A percentile compares a stretch with the other conserved stretches of the same genome.
Conservation (phyloP, 2,888 invertebrate genomes). For the Volucella bombylans region DNA sequence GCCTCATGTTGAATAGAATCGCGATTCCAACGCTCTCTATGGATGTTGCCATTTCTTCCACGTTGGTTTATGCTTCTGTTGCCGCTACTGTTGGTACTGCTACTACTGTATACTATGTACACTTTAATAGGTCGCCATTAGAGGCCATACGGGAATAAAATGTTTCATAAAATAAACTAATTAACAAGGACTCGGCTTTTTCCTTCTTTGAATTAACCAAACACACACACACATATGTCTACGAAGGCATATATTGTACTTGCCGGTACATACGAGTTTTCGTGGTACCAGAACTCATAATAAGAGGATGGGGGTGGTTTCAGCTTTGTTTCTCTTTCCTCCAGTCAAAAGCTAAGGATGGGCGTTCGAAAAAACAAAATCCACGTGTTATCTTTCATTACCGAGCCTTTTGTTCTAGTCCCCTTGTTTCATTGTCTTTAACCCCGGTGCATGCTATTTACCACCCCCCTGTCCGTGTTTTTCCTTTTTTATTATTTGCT, state of each 20-base stretch:
- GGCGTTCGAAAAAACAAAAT: slow-evolving; percentile 23
- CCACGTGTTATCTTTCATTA: slow-evolving; percentile 73
- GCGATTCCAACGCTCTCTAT: slow-evolving; percentile 56
- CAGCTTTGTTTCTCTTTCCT: slow-evolving; percentile 18
- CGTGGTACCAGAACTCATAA: slow-evolving; percentile 43
- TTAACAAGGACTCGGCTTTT: slow-evolving; percentile 68
- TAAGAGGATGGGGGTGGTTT: slow-evolving; percentile 23
- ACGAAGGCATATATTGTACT: slow-evolving; percentile 7
- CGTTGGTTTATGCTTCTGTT: slow-evolving; percentile 8
- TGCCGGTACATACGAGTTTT: slow-evolving; percentile 1
- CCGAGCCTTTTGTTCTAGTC: slow-evolving; percentile 68
- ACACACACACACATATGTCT: slow-evolving; percentile 33
- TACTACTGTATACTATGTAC: slow-evolving; percentile 60
- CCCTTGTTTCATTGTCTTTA: not conserved
- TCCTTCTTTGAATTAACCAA: slow-evolving; percentile 67
- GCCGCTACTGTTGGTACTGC: slow-evolving; percentile 10
- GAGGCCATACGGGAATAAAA: slow-evolving; percentile 74
- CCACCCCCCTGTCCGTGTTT: slow-evolving; percentile 7
- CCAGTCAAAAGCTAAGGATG: slow-evolving; percentile 36
- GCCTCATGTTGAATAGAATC: slow-evolving; percentile 66
- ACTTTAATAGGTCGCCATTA: slow-evolving; percentile 73
- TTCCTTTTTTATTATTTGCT: slow-evolving; percentile 66
- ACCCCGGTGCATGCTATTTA: slow-evolving; percentile 16
- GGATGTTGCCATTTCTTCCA: slow-evolving; percentile 18
- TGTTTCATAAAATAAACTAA: slow-evolving; percentile 74